phyloP scores from a whole-genome alignment of 2,888 invertebrate species.

The Acleris cristana region DNA sequence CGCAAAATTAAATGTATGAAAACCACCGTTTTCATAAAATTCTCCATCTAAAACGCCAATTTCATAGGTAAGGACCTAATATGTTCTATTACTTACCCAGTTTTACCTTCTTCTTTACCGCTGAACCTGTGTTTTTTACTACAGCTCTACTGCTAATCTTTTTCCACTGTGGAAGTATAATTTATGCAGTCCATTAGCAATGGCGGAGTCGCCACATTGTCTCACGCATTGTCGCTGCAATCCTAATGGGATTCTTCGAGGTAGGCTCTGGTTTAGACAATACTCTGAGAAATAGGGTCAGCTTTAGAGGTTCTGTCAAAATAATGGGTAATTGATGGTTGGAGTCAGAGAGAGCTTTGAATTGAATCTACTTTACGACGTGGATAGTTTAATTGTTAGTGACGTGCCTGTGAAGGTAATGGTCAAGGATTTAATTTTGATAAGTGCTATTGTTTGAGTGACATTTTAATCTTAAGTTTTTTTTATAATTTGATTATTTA shows the following conservation, averaged over 20 bases:
- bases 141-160: slow-evolving; percentile 2
- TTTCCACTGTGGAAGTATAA: slow-evolving; percentile 9
- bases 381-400: background rate
- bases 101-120: no score
- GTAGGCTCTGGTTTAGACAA: background rate
- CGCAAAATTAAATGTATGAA: no score
- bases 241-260: slow-evolving; percentile 2
- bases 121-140: no score
- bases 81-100: no score
- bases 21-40: no score
- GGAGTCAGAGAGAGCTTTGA: background rate
- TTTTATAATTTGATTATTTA: no score
- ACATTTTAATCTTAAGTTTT: no score
- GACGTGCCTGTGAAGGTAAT: no score
- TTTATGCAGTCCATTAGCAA: slow-evolving; percentile 34
- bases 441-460: no score
- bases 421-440: no score
- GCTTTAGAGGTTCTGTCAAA: background rate
- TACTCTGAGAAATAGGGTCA: background rate
- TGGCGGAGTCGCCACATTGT: slow-evolving; percentile 31
- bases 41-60: no score
- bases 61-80: no score
- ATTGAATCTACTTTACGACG: background rate
- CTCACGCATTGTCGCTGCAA: slow-evolving; percentile 33
- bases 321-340: background rate